A percentile compares a stretch with the other conserved stretches of the same genome.
Conservation (phyloP, 2,888 invertebrate genomes). For the Crioceris asparagi region DNA sequence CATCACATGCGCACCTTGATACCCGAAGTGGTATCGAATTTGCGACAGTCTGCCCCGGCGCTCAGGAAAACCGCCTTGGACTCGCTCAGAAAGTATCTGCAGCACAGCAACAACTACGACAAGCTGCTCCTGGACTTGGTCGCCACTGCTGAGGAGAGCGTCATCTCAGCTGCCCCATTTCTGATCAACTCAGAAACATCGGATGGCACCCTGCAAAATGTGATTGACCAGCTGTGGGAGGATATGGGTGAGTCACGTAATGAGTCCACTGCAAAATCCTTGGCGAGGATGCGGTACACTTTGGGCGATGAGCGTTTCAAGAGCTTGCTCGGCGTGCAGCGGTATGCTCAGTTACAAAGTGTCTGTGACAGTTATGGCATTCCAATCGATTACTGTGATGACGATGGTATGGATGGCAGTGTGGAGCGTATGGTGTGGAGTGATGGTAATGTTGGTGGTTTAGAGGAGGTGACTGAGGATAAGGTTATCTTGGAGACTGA, state of each 20-base stretch:
- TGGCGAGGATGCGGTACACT: conserved; percentile 50
- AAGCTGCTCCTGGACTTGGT: conserved; percentile 54
- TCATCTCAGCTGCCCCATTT: conserved; percentile 40
- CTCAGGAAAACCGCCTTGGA: conserved; percentile 72
- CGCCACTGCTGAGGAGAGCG: conserved; percentile 52
- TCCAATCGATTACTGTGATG: conserved; percentile 19
- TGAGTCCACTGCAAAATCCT: conserved; percentile 56
- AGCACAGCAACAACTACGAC: conserved; percentile 56
- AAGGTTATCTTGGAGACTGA: conserved; percentile 74
- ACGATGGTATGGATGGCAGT: conserved; percentile 13
- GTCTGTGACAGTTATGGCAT: conserved; percentile 50
- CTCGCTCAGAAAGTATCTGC: conserved; percentile 60
- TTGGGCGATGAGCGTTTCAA: conserved; percentile 56
- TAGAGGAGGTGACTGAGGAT: conserved; percentile 36
- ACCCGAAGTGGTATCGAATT: conserved; percentile 62
- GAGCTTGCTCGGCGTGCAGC: conserved; percentile 35
- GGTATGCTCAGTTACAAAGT: conserved; percentile 45
- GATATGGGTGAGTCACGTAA: conserved; percentile 30
- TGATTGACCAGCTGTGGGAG: conserved; percentile 12
- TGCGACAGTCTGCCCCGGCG: conserved; percentile 71
- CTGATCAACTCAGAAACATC: conserved; percentile 12
- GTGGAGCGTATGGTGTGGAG: no score
- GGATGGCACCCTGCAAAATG: neutral
- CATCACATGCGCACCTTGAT: conserved; percentile 52
- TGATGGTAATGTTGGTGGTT: conserved; percentile 9